Conservation (phyloP, 2,797 vertebrate genomes). For the Acipenser ruthenus region DNA sequence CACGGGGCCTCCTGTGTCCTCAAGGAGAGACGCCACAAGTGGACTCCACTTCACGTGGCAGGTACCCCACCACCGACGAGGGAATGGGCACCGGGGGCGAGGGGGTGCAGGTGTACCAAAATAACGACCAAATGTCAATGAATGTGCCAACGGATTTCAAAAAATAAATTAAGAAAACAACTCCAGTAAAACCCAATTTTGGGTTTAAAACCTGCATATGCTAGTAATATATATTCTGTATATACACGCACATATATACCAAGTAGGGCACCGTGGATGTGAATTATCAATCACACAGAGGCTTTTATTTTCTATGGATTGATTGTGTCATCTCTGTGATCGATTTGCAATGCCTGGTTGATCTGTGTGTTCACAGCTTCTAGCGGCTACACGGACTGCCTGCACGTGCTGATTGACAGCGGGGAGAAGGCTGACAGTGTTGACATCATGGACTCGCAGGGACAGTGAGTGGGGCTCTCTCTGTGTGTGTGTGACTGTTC, state of each 20-base stretch:
- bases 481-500: background rate
- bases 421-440: slow-evolving; percentile 71
- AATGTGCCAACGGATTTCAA: background rate
- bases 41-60: slow-evolving; percentile 88
- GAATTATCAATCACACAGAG: too few species aligned
- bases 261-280: too few species aligned
- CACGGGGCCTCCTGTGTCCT: slow-evolving; percentile 84
- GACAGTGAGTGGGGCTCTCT: slow-evolving; percentile 71
- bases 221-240: too few species aligned
- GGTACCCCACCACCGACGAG: slow-evolving; percentile 44
- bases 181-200: too few species aligned
- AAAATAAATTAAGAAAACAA: too few species aligned
- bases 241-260: too few species aligned
- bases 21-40: slow-evolving; percentile 81
- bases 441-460: slow-evolving; percentile 75
- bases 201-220: too few species aligned
- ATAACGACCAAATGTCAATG: background rate
- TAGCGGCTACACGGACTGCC: slow-evolving; percentile 83
- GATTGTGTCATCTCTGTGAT: background rate
- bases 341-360: background rate
- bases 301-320: too few species aligned
- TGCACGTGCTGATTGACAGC: slow-evolving; percentile 88
- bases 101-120: too few species aligned
- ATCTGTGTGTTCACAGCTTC: slow-evolving; percentile 57
- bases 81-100: too few species aligned